These are phyloP conservation scores for Lasioglossum villosulum DNA, from an alignment of 2,888 invertebrate genomes.

Conservation along the genomic window DNA sequence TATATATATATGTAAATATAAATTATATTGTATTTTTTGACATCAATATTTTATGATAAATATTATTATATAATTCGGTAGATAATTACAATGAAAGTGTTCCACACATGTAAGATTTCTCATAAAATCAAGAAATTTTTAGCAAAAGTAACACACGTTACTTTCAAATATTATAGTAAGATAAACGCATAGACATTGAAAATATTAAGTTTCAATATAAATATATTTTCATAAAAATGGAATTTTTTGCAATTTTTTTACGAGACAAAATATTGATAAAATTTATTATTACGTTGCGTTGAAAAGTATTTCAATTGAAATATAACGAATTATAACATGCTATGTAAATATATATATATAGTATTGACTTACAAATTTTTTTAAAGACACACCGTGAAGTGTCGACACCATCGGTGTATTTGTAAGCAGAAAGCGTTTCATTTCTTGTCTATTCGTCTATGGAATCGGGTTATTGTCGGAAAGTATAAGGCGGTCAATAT, in stretches of 20 bases:
- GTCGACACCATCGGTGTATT: constrained; percentile 59
- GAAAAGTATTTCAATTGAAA: background rate
- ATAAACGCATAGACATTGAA: background rate
- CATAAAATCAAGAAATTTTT: background rate
- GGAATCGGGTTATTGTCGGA: constrained; percentile 64
- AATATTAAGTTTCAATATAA: background rate
- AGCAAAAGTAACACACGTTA: background rate
- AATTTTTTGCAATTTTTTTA: background rate
- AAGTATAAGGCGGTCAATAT: constrained; percentile 63
- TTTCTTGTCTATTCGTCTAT: constrained; percentile 57
- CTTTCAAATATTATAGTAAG: background rate
- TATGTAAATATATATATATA: background rate
- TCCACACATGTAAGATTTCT: background rate
- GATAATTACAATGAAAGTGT: background rate
- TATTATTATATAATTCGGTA: background rate
- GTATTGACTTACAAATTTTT: constrained; percentile 22
- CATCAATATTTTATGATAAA: background rate
- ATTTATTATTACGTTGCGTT: background rate
- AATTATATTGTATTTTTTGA: too few relatives aligned
- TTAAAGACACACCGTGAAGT: constrained; percentile 23
- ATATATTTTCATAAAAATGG: background rate
- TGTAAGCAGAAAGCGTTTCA: constrained; percentile 45
- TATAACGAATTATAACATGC: background rate
- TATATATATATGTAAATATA: background rate
- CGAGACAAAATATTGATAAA: background rate